These are phyloP conservation scores for Acleris sparsana DNA, from an alignment of 2,888 invertebrate genomes.

Conservation along the genomic window DNA sequence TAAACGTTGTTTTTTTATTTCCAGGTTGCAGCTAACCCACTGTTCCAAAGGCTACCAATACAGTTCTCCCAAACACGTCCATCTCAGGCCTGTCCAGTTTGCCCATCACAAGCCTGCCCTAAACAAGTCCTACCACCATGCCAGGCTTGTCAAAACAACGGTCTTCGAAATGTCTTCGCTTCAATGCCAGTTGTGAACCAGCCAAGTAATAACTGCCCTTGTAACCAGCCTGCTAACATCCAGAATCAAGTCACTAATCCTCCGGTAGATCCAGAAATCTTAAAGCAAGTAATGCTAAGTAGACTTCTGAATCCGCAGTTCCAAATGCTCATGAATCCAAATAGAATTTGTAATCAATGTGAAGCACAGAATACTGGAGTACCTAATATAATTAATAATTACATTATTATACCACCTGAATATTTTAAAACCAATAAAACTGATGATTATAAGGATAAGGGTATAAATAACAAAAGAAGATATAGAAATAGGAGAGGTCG, in stretches of 20 bases:
- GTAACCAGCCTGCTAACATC: slow-evolving; percentile 41
- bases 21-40: slow-evolving; percentile 56
- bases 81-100: slow-evolving; percentile 41
- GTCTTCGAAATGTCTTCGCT: slow-evolving; percentile 29
- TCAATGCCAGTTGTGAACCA: slow-evolving; percentile 37
- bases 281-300: slow-evolving; percentile 51
- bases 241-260: slow-evolving; percentile 47
- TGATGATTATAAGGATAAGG: slow-evolving; percentile 32
- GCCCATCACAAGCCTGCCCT: slow-evolving; percentile 40
- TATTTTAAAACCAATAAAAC: slow-evolving; percentile 39
- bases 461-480: slow-evolving; percentile 24
- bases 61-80: slow-evolving; percentile 35
- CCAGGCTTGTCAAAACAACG: slow-evolving; percentile 36
- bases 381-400: slow-evolving; percentile 43
- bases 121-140: slow-evolving; percentile 38
- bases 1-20: slow-evolving; percentile 28
- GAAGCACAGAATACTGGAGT: slow-evolving; percentile 41
- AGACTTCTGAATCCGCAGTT: slow-evolving; percentile 49
- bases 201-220: slow-evolving; percentile 46
- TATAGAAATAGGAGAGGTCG: slow-evolving; percentile 8
- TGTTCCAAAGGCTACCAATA: slow-evolving; percentile 38
- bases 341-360: slow-evolving; percentile 47
- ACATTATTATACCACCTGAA: slow-evolving; percentile 43
- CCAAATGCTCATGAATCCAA: slow-evolving; percentile 48
- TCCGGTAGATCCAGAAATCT: slow-evolving; percentile 40